These are phyloP conservation scores for Euschistus heros DNA, from an alignment of 1,140 invertebrate genomes.

Conservation along the genomic window DNA sequence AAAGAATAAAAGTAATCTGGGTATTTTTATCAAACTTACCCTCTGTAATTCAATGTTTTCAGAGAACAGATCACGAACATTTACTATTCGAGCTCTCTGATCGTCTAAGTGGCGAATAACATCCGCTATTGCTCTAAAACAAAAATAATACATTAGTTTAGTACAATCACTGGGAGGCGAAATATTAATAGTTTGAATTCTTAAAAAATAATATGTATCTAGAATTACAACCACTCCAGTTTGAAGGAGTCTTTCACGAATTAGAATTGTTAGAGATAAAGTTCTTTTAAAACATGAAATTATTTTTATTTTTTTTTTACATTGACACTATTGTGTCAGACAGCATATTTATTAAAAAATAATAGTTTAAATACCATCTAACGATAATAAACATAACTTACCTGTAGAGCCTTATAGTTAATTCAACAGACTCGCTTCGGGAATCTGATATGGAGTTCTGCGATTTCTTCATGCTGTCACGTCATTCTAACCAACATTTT, in stretches of 20 bases:
- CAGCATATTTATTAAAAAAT: too few species aligned
- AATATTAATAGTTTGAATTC: too few species aligned
- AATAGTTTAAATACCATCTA: too few species aligned
- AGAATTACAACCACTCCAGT: too few species aligned
- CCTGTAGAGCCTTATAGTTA: conserved; percentile 38
- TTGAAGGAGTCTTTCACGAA: too few species aligned
- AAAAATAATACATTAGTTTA: neutral
- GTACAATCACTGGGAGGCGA: neutral
- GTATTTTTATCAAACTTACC: conserved; percentile 22
- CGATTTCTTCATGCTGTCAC: conserved; percentile 37
- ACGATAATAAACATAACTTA: conserved; percentile 27
- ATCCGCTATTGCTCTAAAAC: conserved; percentile 38
- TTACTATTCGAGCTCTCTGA: conserved; percentile 36
- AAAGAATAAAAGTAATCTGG: neutral
- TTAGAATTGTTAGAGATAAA: too few species aligned
- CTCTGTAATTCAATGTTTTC: conserved; percentile 39
- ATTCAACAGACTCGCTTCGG: conserved; percentile 35
- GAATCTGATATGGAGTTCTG: conserved; percentile 35
- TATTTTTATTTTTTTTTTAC: too few species aligned
- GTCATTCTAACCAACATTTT: conserved; percentile 27
- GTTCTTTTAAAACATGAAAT: too few species aligned
- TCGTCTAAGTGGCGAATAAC: conserved; percentile 39
- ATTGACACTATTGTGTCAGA: too few species aligned
- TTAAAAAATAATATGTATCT: too few species aligned
- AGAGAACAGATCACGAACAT: conserved; percentile 39